phyloP scores from a whole-genome alignment of 2,797 vertebrate genomes.

The Huso huso region DNA sequence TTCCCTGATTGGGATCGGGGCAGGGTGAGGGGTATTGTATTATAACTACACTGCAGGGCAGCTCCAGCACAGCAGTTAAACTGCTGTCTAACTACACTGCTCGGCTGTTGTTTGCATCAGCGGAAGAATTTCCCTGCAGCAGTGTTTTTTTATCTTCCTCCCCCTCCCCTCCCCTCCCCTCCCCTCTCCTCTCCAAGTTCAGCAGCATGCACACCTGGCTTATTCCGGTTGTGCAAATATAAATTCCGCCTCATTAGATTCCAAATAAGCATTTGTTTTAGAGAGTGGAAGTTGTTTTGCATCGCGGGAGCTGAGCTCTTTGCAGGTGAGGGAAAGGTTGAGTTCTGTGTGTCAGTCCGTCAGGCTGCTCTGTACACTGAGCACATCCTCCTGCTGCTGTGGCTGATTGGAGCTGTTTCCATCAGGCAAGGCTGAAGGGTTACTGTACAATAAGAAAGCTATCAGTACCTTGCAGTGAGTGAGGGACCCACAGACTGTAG shows the following conservation, averaged over 20 bases:
- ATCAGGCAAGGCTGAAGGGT: constrained; percentile 15
- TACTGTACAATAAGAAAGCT: too few relatives aligned
- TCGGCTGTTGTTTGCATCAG: too few relatives aligned
- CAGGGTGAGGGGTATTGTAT: neutral
- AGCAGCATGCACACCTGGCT: constrained; percentile 74
- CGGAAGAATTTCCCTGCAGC: too few relatives aligned
- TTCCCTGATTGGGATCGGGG: too few relatives aligned
- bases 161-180: constrained; percentile 19
- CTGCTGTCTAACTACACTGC: too few relatives aligned
- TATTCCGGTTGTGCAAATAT: constrained; percentile 68
- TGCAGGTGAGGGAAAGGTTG: constrained; percentile 58
- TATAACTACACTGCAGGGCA: too few relatives aligned
- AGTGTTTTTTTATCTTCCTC: constrained; percentile 19
- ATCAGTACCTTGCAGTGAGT: constrained; percentile 4
- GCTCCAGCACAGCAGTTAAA: too few relatives aligned
- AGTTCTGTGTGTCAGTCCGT: neutral
- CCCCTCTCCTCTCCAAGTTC: constrained; percentile 33
- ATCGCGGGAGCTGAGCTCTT: constrained; percentile 71
- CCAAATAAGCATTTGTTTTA: constrained; percentile 70
- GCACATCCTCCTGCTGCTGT: constrained; percentile 32
- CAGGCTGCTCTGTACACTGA: neutral
- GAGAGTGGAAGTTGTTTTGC: constrained; percentile 75
- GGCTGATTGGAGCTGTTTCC: constrained; percentile 33
- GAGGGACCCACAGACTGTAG: neutral
- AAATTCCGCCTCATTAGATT: constrained; percentile 85